Evolutionary conservation across 2,113 vertebrate species (phyloP).

Genomic region (Perca fluviatilis): DNA sequence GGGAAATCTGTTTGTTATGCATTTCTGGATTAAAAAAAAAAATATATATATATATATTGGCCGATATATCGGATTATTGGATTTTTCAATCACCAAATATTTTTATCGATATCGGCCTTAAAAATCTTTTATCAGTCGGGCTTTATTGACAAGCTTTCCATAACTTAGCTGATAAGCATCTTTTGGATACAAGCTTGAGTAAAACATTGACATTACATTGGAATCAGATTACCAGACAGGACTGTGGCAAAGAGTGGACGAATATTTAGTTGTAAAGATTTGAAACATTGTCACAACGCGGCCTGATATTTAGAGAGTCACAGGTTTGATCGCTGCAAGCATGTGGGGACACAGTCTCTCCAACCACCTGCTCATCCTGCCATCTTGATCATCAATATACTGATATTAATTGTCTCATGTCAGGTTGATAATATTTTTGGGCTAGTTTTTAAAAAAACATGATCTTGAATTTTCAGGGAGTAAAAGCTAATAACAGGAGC

Average conservation of each 20-base stretch:
- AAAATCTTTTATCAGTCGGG: too few relatives aligned
- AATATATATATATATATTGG: too few relatives aligned
- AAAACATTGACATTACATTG: background rate
- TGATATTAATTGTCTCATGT: background rate
- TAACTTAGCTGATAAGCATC: background rate
- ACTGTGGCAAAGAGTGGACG: background rate
- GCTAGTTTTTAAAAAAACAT: background rate
- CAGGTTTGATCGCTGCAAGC: background rate
- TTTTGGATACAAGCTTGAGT: background rate
- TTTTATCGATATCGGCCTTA: too few relatives aligned
- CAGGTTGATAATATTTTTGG: background rate
- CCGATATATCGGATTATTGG: too few relatives aligned
- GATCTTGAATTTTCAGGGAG: background rate
- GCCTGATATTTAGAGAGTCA: background rate
- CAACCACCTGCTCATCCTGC: background rate
- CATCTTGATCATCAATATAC: background rate
- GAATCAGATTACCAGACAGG: background rate
- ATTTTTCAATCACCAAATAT: too few relatives aligned
- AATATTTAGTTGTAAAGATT: background rate
- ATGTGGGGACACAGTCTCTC: too few relatives aligned
- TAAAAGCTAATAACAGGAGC: background rate
- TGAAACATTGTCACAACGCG: background rate
- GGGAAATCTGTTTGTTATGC: too few relatives aligned
- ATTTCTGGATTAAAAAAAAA: too few relatives aligned
- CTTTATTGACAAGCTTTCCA: too few relatives aligned